A percentile compares a stretch with the other conserved stretches of the same genome.
phyloP scores from a whole-genome alignment of 2,888 invertebrate species.

The Osmoderma eremita region DNA sequence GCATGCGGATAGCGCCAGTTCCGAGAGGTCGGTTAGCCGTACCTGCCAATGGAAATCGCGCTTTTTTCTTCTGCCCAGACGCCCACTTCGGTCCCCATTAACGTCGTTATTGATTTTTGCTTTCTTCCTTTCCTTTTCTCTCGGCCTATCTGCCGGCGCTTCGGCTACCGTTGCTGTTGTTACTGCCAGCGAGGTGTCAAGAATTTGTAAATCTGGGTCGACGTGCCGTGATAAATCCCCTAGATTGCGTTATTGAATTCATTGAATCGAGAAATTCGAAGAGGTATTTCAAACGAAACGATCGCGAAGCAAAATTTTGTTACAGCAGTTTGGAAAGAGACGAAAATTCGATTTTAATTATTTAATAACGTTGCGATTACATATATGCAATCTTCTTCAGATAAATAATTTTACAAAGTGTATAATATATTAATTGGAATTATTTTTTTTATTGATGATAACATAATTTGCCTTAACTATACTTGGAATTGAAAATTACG shows the following conservation, averaged over 20 bases:
- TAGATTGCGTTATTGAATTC: slow-evolving; percentile 16
- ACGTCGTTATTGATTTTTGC: slow-evolving; percentile 22
- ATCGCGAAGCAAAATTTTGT: too few species aligned
- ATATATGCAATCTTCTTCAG: too few species aligned
- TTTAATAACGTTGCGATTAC: too few species aligned
- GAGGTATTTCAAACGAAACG: too few species aligned
- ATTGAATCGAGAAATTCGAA: neutral
- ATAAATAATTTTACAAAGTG: too few species aligned
- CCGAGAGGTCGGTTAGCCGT: neutral
- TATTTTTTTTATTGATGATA: too few species aligned
- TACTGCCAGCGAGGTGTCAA: neutral
- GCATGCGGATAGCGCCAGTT: slow-evolving; percentile 4
- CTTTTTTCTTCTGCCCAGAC: slow-evolving; percentile 5
- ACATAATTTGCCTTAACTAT: too few species aligned
- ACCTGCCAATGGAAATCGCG: slow-evolving; percentile 13
- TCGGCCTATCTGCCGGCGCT: neutral
- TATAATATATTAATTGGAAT: too few species aligned
- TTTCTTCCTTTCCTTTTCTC: slow-evolving; percentile 13
- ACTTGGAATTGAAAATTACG: too few species aligned
- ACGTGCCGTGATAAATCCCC: slow-evolving; percentile 1
- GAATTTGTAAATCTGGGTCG: slow-evolving; percentile 17
- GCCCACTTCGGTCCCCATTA: slow-evolving; percentile 12
- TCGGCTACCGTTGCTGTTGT: neutral
- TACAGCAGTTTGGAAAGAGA: too few species aligned
- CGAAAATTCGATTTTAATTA: too few species aligned